Base-by-base conservation (phyloP, 2,888 invertebrate genomes). In the Beris chalybata region DNA sequence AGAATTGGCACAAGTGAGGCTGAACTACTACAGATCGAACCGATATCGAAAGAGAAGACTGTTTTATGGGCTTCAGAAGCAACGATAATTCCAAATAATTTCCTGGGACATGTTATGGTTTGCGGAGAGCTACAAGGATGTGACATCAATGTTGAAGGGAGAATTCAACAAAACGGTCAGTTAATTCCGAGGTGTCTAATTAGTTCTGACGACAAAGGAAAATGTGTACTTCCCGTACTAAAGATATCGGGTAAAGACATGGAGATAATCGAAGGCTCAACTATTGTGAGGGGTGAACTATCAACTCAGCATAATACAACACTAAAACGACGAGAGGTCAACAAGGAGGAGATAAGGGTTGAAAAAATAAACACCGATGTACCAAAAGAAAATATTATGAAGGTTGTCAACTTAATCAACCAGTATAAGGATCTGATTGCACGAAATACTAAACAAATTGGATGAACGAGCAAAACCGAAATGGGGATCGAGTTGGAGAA, bases 171-270 rank as follows among this genome's bases (percentile, higher is more conserved):
- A 38, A 38, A 5, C 9, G 43, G 13, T 2, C 12, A 12, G 7
- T 5, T 7, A 32, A 32, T 56, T 9, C 56, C 56, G n/a, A 13
- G 56, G 31, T 58, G 58, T 30, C 11, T 58, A 5, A 22, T 43
- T 11, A 12, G 44, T 7, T 22, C 58, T 15, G 58, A 58, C 45
- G 58, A 58, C n/a, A 3, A 7, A 15, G 58, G 58, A 58, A 4
- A 13, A 5, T 12, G 43, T 9, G 3, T n/a, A 5, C 11, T 58
- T 22, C 58, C 58, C 4, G 45, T 58, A 29, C 22, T 58, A n/a
- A 58, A 58, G 3, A 6, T 58, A n/a, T 29, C 58, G n/a, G 45
- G 3, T 13, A 22, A 32, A 13, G 13, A 57, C 22, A 43, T 57
- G 13, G 38, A 11, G 15, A 12, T 57, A 3, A 32, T 11, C 7